Percentiles rank a stretch among this genome's conserved stretches.
Conservation (phyloP, 2,113 vertebrate species). For the Oryzias curvinotus region DNA sequence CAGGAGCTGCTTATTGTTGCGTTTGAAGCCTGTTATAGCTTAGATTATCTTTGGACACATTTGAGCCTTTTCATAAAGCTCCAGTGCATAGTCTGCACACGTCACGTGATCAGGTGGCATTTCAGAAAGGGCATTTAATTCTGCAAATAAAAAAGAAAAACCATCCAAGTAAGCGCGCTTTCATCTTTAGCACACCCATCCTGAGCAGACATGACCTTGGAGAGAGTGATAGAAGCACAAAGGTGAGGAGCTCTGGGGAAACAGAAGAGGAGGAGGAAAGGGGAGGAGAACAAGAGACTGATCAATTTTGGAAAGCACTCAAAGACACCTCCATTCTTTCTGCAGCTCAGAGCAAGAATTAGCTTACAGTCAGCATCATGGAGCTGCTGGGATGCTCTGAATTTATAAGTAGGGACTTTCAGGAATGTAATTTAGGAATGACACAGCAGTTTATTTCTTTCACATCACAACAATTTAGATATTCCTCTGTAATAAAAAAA, state of each 20-base stretch:
- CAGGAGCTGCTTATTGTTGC: constrained; percentile 11
- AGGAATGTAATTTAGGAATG: constrained; percentile 23
- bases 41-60: constrained; percentile 1
- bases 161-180: constrained; percentile 43
- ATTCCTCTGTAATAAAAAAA: no score
- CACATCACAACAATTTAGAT: constrained; percentile 11
- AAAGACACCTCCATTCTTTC: constrained; percentile 20
- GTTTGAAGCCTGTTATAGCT: constrained; percentile 5
- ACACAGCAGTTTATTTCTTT: constrained; percentile 25
- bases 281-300: constrained; percentile 11
- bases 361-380: constrained; percentile 31
- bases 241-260: constrained; percentile 18
- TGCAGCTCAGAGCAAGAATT: constrained; percentile 27
- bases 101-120: constrained; percentile 22
- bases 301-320: constrained; percentile 48
- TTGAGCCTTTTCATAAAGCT: constrained; percentile 12
- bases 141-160: constrained; percentile 21
- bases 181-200: constrained; percentile 40
- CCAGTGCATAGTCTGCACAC: constrained; percentile 7
- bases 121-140: constrained; percentile 47
- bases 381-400: background rate
- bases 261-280: constrained; percentile 12
- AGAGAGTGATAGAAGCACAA: background rate
- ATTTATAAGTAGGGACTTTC: constrained; percentile 11
- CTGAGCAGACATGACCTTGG: constrained; percentile 38